Percentiles rank a stretch among this genome's conserved stretches.
These are phyloP conservation scores for Notiomystis cincta DNA, from an alignment of 2,113 vertebrate species.

Conservation along the genomic window DNA sequence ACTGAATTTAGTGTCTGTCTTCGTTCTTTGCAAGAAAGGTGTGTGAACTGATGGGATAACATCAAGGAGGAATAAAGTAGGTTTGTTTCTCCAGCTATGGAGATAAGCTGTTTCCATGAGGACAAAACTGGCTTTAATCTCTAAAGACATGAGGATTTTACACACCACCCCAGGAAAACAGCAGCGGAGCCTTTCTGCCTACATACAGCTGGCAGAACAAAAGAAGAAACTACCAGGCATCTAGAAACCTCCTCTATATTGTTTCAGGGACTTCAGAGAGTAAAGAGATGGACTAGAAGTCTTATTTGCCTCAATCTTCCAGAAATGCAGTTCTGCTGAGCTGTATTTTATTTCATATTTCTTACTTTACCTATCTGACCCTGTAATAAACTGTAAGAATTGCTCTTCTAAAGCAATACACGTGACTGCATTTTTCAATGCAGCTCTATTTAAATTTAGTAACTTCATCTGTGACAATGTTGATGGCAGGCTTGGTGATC, in stretches of 20 bases:
- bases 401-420: not conserved
- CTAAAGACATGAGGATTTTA: not conserved
- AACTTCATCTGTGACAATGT: not conserved
- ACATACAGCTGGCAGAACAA: not conserved
- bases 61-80: not conserved
- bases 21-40: not conserved
- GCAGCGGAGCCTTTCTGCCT: not conserved
- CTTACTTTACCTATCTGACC: not conserved
- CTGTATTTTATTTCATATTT: not conserved
- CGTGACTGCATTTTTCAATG: not conserved
- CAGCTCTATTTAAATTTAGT: not conserved
- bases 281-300: not conserved
- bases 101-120: not conserved
- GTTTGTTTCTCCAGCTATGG: not conserved
- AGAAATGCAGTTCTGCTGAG: not conserved
- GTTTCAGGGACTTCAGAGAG: not conserved
- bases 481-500: not conserved
- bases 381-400: not conserved
- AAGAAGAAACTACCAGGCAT: not conserved
- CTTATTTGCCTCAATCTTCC: not conserved
- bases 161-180: not conserved
- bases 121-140: not conserved
- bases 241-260: not conserved
- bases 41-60: not conserved
- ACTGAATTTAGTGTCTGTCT: not conserved